Base-by-base conservation (phyloP, 2,113 vertebrate species). In the Ivindomyrus marchei region DNA sequence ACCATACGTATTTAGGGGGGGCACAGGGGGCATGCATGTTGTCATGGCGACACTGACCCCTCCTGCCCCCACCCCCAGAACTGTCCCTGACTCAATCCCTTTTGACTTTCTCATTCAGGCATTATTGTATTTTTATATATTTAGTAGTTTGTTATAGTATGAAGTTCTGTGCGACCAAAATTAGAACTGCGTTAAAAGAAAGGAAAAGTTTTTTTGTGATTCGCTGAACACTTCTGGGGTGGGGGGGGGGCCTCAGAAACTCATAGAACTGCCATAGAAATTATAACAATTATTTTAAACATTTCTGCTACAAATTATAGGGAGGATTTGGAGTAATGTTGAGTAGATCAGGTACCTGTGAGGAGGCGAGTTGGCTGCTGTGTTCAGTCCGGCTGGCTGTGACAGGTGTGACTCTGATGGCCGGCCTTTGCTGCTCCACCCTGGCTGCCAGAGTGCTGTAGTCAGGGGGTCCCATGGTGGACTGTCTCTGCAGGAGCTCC, bases 401-500 rank as follows among this genome's bases (percentile, higher is more conserved):
- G 90, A 90, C 90, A 0, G 96, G 95, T 90, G 97, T 97, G 89
- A 95, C 89, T 50, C 36, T 94, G 91, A 94, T 90, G 92, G 95
- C 88, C 1, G 97, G 94, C 85, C 96, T 96, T 74, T 96, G 97
- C 84, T 97, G 97, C 89, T 98, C 97, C 0, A 96, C 93, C 89
- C 94, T 96, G 89, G 96, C 96, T 9, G 98, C 97, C 89, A 99
- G 97, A 90, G 97, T 96, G 91, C 97, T 99, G 49, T 99, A 99
- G 90, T 97, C 97, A 3, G 98, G 98, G 0, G 98, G 98, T 0
- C 97, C 97, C 3, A 95, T 93, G 0, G 96, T 56, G 2, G 95
- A 94, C 92, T 98, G 98, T 91, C 97, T 97, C 94, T 99, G 98
- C 85, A 99, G 96, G 74, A 99, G 95, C 93, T 98, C 98, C 92